Base-by-base conservation (phyloP, 2,888 invertebrate species). In the Choreutis nemorana region DNA sequence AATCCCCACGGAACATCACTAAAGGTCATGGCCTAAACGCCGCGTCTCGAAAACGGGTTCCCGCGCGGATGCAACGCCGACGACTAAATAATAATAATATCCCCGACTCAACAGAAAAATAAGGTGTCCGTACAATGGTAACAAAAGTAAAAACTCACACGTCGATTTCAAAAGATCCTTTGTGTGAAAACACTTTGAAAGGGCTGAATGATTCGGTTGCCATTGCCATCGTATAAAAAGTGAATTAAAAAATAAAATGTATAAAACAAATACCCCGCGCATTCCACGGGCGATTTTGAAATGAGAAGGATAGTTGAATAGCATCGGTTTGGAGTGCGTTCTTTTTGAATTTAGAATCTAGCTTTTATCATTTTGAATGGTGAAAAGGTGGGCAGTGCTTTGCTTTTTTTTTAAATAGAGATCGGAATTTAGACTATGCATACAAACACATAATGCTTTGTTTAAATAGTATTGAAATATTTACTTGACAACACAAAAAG, bases 21-120 rank as follows among this genome's bases (percentile, higher is more conserved):
- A 70, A 71, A 71, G 75, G 75, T 77, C 75, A 75, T 67, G 73
- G 72, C 70, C 68, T 56, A 72, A 63, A 62, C 63, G 59, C 54
- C 55, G 56, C 44, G 55, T 55, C 50, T 44, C 42, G 52, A 64
- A 75, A n/a, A n/a, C n/a, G 75, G 59, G 56, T 72, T 75, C 73
- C 59, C 56, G 32, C 31, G 50, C 57, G 52, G 62, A 62, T 61
- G 57, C 54, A 47, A 48, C 51, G 48, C 42, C 48, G 42, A 48
- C 59, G 55, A 45, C 61, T 53, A 58, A 64, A 63, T 63, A 71
- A 70, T 64, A 66, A 64, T 66, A 67, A 58, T 64, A 67, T 54
- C 59, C 49, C 46, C 54, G 45, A 48, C 42, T 37, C 40, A 48
- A 35, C 39, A 52, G 50, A 52, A 58, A 55, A 55, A 57, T 54